These are phyloP conservation scores for Zaprionus ghesquierei DNA, from an alignment of 1,140 invertebrate genomes.

Conservation along the genomic window DNA sequence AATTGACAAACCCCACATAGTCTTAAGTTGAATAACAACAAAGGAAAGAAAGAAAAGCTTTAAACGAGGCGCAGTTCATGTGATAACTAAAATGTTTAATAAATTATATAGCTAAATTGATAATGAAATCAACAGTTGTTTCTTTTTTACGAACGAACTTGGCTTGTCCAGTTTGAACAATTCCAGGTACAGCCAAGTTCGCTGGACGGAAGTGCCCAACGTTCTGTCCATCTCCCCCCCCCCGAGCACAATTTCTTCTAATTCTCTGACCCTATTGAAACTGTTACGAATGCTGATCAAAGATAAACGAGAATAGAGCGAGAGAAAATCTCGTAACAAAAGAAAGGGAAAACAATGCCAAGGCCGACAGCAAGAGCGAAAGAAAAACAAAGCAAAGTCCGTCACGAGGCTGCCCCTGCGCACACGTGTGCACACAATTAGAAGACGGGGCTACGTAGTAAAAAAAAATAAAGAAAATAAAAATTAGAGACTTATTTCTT, in stretches of 20 bases:
- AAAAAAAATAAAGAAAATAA: conserved; percentile 39
- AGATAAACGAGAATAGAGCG: conserved; percentile 4
- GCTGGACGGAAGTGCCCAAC: conserved; percentile 45
- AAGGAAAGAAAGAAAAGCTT: conserved; percentile 53
- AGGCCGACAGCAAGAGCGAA: conserved; percentile 41
- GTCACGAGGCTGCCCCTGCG: conserved; percentile 48
- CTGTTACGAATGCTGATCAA: conserved; percentile 17
- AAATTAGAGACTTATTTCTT: conserved; percentile 76
- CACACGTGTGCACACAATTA: conserved; percentile 81
- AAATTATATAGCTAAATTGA: conserved; percentile 66
- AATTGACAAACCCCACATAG: conserved; percentile 39
- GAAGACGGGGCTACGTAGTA: conserved; percentile 7
- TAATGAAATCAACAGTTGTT: conserved; percentile 31
- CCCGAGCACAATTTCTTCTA: conserved; percentile 30
- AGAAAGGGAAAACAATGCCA: conserved; percentile 78
- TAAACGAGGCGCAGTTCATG: conserved; percentile 65
- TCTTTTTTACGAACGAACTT: conserved; percentile 12
- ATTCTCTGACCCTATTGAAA: conserved; percentile 26
- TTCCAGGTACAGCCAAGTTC: not conserved
- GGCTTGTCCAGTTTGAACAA: no score
- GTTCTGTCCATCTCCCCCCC: conserved; percentile 10
- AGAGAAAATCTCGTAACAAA: conserved; percentile 48
- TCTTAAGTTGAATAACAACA: conserved; percentile 34
- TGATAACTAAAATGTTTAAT: conserved; percentile 67
- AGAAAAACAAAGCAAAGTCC: conserved; percentile 30